Evolutionary conservation across 2,888 invertebrate genomes (phyloP).

Genomic region (Pheosia tremula): DNA sequence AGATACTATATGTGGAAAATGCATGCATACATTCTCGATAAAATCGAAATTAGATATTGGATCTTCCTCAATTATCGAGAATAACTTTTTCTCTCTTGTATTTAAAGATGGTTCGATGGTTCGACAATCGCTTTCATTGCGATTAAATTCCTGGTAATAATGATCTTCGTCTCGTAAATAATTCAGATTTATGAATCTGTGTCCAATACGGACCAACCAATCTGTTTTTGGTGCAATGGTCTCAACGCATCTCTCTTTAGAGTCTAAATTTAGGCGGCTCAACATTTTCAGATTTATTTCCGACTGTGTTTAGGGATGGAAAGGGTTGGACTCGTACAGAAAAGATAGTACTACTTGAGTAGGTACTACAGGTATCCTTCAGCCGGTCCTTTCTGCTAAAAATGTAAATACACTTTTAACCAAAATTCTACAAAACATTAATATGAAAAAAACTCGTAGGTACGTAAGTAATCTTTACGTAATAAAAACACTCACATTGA

Average conservation of each 20-base stretch:
- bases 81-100: not conserved
- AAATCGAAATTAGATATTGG: constrained; percentile 10
- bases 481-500: too few species aligned
- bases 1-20: constrained; percentile 5
- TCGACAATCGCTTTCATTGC: not conserved
- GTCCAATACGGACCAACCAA: constrained; percentile 19
- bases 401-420: too few species aligned
- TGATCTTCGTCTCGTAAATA: constrained; percentile 14
- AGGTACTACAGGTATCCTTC: too few species aligned
- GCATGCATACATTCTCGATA: constrained; percentile 14
- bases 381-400: too few species aligned
- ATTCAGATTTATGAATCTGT: constrained; percentile 17
- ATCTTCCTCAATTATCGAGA: constrained; percentile 22
- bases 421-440: too few species aligned
- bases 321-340: too few species aligned
- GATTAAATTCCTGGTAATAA: not conserved
- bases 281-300: not conserved
- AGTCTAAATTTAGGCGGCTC: constrained; percentile 1
- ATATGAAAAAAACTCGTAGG: too few species aligned
- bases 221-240: constrained; percentile 15
- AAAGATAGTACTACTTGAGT: too few species aligned
- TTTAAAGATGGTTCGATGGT: not conserved
- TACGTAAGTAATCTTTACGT: too few species aligned
- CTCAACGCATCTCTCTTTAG: constrained; percentile 13
- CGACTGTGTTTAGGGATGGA: too few species aligned